These are phyloP conservation scores for Drosophila barbarae DNA, from an alignment of 2,888 invertebrate species.

Conservation along the genomic window DNA sequence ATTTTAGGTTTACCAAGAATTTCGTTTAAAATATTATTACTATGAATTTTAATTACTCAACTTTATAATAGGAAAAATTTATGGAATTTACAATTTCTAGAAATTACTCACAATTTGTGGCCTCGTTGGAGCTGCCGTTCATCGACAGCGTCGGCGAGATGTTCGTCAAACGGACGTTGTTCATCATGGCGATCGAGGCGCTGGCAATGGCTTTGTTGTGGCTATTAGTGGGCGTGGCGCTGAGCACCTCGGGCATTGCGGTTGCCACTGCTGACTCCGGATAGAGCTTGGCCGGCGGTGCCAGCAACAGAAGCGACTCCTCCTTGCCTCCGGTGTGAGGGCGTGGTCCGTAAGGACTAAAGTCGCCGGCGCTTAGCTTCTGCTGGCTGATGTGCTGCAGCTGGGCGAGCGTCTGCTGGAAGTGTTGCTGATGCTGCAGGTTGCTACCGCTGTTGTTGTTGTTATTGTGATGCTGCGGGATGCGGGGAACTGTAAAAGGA, in stretches of 20 bases:
- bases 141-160: slow-evolving; percentile 81
- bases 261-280: slow-evolving; percentile 31
- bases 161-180: slow-evolving; percentile 68
- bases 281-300: slow-evolving; percentile 28
- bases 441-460: slow-evolving; percentile 37
- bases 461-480: slow-evolving; percentile 31
- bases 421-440: slow-evolving; percentile 38
- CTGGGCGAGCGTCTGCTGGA: slow-evolving; percentile 44
- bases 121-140: slow-evolving; percentile 77
- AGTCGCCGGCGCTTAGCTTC: slow-evolving; percentile 26
- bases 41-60: no score
- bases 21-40: no score
- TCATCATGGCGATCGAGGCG: slow-evolving; percentile 60
- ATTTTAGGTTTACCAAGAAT: neutral
- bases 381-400: slow-evolving; percentile 31
- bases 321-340: slow-evolving; percentile 15
- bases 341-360: slow-evolving; percentile 28
- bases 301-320: slow-evolving; percentile 23
- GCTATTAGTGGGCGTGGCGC: slow-evolving; percentile 58
- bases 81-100: no score
- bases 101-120: slow-evolving; percentile 71
- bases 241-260: slow-evolving; percentile 72
- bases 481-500: slow-evolving; percentile 26
- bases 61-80: no score
- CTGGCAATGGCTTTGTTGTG: slow-evolving; percentile 57